A percentile compares a stretch with the other conserved stretches of the same genome.
Evolutionary conservation across 2,888 invertebrate species (phyloP).

Genomic region (Pasiphila rectangulata): DNA sequence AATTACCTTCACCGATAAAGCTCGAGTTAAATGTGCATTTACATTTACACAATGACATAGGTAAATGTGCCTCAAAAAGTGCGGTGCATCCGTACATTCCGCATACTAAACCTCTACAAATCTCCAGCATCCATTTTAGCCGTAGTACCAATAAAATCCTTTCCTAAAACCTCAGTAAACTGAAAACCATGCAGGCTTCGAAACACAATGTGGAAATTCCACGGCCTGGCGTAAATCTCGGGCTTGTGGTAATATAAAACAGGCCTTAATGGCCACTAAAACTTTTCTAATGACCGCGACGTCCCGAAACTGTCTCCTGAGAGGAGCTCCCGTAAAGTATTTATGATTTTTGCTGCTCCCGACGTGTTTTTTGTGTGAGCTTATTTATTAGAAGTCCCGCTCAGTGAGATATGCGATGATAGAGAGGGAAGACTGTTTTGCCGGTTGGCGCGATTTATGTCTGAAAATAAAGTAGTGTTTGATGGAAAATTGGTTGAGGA

Average conservation of each 20-base stretch:
- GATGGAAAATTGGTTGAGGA: conserved; percentile 15
- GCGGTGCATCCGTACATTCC: conserved; percentile 9
- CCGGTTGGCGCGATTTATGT: conserved; percentile 15
- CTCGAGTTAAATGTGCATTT: no score
- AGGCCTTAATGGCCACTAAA: conserved; percentile 67
- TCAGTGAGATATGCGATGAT: conserved; percentile 22
- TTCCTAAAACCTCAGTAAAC: conserved; percentile 13
- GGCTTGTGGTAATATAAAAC: conserved; percentile 60
- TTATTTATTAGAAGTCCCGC: conserved; percentile 27
- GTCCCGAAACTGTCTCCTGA: conserved; percentile 67
- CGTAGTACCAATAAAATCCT: conserved; percentile 21
- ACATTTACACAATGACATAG: not conserved
- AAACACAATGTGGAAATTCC: conserved; percentile 28
- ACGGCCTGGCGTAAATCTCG: conserved; percentile 47
- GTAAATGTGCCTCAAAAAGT: conserved; percentile 2
- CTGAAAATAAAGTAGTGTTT: conserved; percentile 8
- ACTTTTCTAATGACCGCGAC: conserved; percentile 68
- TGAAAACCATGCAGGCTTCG: conserved; percentile 19
- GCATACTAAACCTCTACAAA: conserved; percentile 18
- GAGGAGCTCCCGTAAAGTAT: conserved; percentile 60
- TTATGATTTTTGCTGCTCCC: conserved; percentile 34
- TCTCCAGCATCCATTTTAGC: conserved; percentile 17
- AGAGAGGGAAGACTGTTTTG: conserved; percentile 18
- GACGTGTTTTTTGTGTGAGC: conserved; percentile 29
- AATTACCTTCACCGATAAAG: no score